Conservation (phyloP, 2,888 invertebrate genomes). For the Uloborus plumipes region DNA sequence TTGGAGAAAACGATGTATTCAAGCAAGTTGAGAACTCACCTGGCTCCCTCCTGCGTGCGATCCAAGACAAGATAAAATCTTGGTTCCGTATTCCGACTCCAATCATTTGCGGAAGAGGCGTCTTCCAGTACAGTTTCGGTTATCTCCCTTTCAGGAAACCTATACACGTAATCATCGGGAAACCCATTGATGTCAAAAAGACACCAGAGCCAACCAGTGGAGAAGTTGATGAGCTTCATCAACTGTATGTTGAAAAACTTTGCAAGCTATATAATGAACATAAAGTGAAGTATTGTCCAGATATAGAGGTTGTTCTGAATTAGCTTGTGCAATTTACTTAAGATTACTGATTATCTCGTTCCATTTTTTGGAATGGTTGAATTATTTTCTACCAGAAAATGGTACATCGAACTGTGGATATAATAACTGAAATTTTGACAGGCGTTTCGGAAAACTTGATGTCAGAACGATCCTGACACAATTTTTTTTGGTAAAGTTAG, state of each 20-base stretch:
- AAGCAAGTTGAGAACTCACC: constrained; percentile 81
- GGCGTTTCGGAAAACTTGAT: too few species aligned
- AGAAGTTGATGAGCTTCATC: constrained; percentile 83
- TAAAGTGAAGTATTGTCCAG: constrained; percentile 80
- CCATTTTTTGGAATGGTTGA: too few species aligned
- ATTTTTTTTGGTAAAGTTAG: too few species aligned
- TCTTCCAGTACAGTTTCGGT: constrained; percentile 93
- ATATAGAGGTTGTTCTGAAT: constrained; percentile 21
- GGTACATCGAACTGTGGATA: too few species aligned
- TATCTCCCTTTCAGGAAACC: constrained; percentile 84
- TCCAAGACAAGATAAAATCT: constrained; percentile 80
- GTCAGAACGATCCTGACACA: too few species aligned
- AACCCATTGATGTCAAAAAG: constrained; percentile 83
- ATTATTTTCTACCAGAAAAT: too few species aligned
- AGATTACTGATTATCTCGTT: too few species aligned
- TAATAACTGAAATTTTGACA: too few species aligned
- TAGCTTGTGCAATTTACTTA: too few species aligned
- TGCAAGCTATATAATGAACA: constrained; percentile 83
- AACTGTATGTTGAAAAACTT: constrained; percentile 80
- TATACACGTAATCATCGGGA: constrained; percentile 88
- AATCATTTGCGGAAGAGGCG: constrained; percentile 81
- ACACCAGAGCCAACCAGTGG: constrained; percentile 80
- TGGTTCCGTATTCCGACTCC: constrained; percentile 81
- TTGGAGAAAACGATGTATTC: constrained; percentile 90
- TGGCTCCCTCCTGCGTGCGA: constrained; percentile 77